Percentiles rank a stretch among this genome's conserved stretches.
phyloP scores from a whole-genome alignment of 2,797 vertebrate genomes.

The Lepidocolaptes lacrymiger region DNA sequence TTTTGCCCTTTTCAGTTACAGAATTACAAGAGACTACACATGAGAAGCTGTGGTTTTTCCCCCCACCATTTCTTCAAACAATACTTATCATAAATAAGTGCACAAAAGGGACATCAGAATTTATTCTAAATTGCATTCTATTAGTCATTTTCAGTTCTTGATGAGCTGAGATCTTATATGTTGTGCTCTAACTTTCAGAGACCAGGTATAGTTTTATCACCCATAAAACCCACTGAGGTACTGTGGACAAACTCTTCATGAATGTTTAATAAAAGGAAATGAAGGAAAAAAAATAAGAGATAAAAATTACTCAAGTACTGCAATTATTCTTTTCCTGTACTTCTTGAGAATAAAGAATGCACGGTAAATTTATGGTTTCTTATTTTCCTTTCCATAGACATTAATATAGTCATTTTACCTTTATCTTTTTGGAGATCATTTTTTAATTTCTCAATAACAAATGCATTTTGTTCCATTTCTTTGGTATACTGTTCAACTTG shows the following conservation, averaged over 20 bases:
- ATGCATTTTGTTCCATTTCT: conserved; percentile 91
- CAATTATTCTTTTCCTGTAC: not conserved
- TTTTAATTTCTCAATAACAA: conserved; percentile 87
- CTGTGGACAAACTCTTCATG: not conserved
- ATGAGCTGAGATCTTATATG: not conserved
- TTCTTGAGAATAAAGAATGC: not conserved
- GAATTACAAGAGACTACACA: not conserved
- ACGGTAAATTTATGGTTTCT: not conserved
- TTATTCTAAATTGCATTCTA: not conserved
- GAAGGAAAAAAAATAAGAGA: not conserved
- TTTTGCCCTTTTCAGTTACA: not conserved
- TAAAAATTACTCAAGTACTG: not conserved
- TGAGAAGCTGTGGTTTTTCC: not conserved
- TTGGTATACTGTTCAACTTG: conserved; percentile 91
- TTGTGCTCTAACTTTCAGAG: not conserved
- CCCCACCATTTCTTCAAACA: not conserved
- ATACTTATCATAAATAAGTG: not conserved
- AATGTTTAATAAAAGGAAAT: not conserved
- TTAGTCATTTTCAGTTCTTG: not conserved
- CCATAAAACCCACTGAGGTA: not conserved
- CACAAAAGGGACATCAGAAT: not conserved
- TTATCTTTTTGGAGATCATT: conserved; percentile 82
- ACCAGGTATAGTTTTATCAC: not conserved
- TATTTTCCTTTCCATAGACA: not conserved
- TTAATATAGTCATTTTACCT: conserved; percentile 74